Conservation (phyloP, 2,888 invertebrate species). For the Gordius sp. region DNA sequence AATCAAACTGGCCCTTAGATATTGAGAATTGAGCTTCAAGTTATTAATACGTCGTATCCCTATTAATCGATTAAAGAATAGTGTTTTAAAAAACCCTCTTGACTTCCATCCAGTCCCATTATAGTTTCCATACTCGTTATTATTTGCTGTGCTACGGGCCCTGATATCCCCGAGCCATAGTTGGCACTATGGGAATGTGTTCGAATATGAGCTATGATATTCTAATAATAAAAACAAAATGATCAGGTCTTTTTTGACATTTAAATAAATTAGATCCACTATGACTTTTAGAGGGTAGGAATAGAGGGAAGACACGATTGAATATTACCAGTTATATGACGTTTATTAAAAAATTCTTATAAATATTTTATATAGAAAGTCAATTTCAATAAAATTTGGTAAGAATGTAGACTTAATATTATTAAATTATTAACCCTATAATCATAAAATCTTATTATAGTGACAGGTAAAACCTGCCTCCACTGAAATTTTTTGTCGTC, state of each 20-base stretch:
- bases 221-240: conserved; percentile 30
- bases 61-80: conserved; percentile 20
- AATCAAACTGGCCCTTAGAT: conserved; percentile 48
- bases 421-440: too few species aligned
- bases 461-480: too few species aligned
- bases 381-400: too few species aligned
- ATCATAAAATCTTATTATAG: too few species aligned
- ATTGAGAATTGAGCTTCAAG: conserved; percentile 51
- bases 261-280: too few species aligned
- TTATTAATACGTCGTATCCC: conserved; percentile 38
- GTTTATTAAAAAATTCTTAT: too few species aligned
- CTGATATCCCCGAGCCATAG: conserved; percentile 63
- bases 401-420: too few species aligned
- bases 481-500: too few species aligned
- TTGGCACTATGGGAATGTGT: conserved; percentile 52
- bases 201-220: conserved; percentile 47
- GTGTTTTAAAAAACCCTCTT: background rate
- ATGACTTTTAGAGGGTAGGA: background rate
- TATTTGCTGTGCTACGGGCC: conserved; percentile 67
- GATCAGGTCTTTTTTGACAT: background rate
- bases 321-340: too few species aligned
- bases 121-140: conserved; percentile 59
- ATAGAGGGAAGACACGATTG: too few species aligned
- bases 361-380: too few species aligned
- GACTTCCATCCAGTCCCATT: conserved; percentile 45